Evolutionary conservation across 2,888 invertebrate genomes (phyloP), one percentile per base, ranked within the genome.

Genomic region (Calliscelio sp.): DNA sequence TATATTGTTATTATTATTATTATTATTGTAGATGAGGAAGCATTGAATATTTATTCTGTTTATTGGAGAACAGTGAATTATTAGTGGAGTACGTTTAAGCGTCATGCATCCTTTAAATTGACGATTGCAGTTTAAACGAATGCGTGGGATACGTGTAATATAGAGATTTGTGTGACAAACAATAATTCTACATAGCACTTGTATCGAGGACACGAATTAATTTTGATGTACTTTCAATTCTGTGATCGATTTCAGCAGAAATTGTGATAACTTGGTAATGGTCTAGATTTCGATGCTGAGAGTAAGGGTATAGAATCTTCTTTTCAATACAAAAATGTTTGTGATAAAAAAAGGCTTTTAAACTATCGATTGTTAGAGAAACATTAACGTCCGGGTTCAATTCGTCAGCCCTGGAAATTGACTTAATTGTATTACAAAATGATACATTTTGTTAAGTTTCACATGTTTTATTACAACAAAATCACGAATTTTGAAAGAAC

Each of bases 1-100:
- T 83, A 83, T 83, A 68, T 57, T 79, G 83, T 83, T 83, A 74
- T 28, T n/a, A n/a, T n/a, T n/a, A n/a, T n/a, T n/a, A n/a, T n/a
- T n/a, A n/a, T n/a, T n/a, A n/a, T n/a, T n/a, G n/a, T n/a, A n/a
- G n/a, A n/a, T 49, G 61, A 74, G 32, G 70, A 61, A 74, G 66
- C 49, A 68, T 63, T 74, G 63, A 74, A 79, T 79, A 79, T 83
- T 78, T 83, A 79, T 83, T 83, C 38, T 61, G 55, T 81, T 81
- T 75, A 68, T 68, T 38, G 68, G 53, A 55, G 22, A 28, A 24
- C 16, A 46, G 59, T 24, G 14, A 74, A 63, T 63, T 80, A 55
- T 71, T 28, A 63, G 25, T 18, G 28, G 49, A 66, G 51, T 57
- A 63, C 53, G 18, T 71, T 70, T 61, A 18, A 44, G 38, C 7